These are phyloP conservation scores for Vipera ursinii DNA, from an alignment of 2,797 vertebrate genomes.

Conservation along the genomic window DNA sequence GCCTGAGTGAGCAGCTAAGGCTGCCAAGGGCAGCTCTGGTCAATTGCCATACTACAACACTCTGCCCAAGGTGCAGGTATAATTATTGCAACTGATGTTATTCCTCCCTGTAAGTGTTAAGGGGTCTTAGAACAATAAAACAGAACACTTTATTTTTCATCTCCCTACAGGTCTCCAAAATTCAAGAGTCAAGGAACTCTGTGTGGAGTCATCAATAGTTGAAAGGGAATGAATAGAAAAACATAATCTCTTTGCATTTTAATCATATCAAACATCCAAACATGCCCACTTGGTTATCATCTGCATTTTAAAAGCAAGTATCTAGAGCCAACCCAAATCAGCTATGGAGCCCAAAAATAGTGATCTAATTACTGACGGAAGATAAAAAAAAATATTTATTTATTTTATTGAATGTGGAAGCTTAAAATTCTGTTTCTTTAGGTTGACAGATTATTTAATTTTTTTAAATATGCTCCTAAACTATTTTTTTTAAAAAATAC, in stretches of 20 bases:
- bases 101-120: background rate
- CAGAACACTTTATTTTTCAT: background rate
- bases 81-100: background rate
- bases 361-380: background rate
- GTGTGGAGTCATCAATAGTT: background rate
- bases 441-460: background rate
- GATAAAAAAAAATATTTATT: background rate
- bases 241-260: background rate
- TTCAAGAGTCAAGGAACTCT: background rate
- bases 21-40: background rate
- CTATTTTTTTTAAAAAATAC: background rate
- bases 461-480: background rate
- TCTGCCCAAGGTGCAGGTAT: background rate
- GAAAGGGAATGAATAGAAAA: background rate
- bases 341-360: background rate
- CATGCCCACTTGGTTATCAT: background rate
- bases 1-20: background rate
- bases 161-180: background rate
- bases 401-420: background rate
- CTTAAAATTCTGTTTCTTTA: background rate
- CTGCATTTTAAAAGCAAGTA: background rate
- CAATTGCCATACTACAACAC: too few species aligned
- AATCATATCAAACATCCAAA: background rate
- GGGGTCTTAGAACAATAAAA: background rate
- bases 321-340: background rate